Percentiles rank a stretch among this genome's conserved stretches.
phyloP scores from a whole-genome alignment of 1,140 invertebrate genomes.

The Apis cerana region DNA sequence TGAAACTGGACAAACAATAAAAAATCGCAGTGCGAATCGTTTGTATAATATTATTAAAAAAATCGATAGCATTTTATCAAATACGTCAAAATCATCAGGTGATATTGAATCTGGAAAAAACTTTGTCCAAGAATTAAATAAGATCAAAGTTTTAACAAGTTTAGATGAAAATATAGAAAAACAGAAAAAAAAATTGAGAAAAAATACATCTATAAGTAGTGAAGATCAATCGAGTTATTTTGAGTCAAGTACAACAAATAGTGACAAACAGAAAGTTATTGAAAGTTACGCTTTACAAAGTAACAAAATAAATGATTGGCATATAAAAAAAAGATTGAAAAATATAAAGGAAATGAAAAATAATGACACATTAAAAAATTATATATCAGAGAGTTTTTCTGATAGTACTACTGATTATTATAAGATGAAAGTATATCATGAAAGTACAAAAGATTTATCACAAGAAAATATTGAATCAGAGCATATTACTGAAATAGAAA shows the following conservation, averaged over 20 bases:
- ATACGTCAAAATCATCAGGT: slow-evolving; percentile 69
- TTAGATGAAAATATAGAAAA: slow-evolving; percentile 18
- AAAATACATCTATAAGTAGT: slow-evolving; percentile 10
- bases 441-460: neutral
- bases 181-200: neutral
- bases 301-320: neutral
- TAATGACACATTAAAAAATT: slow-evolving; percentile 13
- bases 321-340: slow-evolving; percentile 40
- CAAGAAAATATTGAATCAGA: neutral
- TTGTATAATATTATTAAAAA: slow-evolving; percentile 78
- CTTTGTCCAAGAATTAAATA: slow-evolving; percentile 15
- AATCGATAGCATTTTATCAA: slow-evolving; percentile 76
- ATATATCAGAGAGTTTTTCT: slow-evolving; percentile 56
- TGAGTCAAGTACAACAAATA: slow-evolving; percentile 10
- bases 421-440: neutral
- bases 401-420: slow-evolving; percentile 58
- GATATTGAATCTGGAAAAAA: slow-evolving; percentile 67
- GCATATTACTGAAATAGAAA: neutral
- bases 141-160: slow-evolving; percentile 27
- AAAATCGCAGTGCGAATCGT: slow-evolving; percentile 67
- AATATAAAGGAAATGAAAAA: slow-evolving; percentile 49
- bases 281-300: neutral
- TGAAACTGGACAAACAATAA: slow-evolving; percentile 67
- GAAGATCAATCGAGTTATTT: neutral
- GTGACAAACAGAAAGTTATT: neutral